These are phyloP conservation scores for Hydrolagus affinis DNA, from an alignment of 2,113 vertebrate genomes.

Conservation along the genomic window DNA sequence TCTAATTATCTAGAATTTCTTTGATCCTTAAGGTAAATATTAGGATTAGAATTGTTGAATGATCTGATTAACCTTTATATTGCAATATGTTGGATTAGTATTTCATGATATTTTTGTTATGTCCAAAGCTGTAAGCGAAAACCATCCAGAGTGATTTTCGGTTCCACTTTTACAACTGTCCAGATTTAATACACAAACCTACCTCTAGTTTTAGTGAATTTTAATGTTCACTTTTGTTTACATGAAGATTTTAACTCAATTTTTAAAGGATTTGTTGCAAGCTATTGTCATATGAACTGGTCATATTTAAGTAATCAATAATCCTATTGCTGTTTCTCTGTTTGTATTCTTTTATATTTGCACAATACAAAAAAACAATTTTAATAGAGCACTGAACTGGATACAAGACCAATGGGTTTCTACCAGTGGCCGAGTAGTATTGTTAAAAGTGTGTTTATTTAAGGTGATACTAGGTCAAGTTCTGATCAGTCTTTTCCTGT, in stretches of 20 bases:
- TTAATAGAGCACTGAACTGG: background rate
- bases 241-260: background rate
- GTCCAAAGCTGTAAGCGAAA: too few species aligned
- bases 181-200: background rate
- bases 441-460: too few species aligned
- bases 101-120: too few species aligned
- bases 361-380: background rate
- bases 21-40: too few species aligned
- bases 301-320: conserved; percentile 5
- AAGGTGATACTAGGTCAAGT: too few species aligned
- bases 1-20: too few species aligned
- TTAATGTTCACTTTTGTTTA: conserved; percentile 19
- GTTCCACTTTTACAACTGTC: background rate
- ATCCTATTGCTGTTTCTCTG: background rate
- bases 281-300: background rate
- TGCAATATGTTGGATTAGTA: too few species aligned
- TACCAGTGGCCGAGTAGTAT: too few species aligned
- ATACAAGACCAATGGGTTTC: background rate
- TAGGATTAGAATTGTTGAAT: too few species aligned
- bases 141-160: too few species aligned
- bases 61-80: too few species aligned
- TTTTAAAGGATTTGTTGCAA: background rate
- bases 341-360: background rate
- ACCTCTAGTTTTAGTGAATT: background rate
- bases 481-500: too few species aligned